phyloP scores from a whole-genome alignment of 2,888 invertebrate genomes.

The Spodoptera exigua region DNA sequence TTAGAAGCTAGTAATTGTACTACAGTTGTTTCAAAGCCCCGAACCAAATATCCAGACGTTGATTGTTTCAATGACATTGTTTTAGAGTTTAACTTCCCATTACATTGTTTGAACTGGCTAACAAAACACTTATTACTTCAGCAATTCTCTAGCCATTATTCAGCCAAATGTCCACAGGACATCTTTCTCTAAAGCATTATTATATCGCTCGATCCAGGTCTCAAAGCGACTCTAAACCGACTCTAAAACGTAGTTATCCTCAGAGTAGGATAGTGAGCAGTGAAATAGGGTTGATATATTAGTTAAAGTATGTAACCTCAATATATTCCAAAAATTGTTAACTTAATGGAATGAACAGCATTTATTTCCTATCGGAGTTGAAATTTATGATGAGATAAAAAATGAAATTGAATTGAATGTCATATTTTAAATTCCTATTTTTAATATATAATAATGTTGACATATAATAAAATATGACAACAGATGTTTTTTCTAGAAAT shows the following conservation, averaged over 20 bases:
- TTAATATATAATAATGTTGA: too few relatives aligned
- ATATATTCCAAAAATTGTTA: too few relatives aligned
- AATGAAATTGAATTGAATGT: too few relatives aligned
- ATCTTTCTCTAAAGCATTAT: slow-evolving; percentile 46
- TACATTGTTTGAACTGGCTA: slow-evolving; percentile 42
- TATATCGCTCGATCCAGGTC: slow-evolving; percentile 40
- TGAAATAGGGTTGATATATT: slow-evolving; percentile 37
- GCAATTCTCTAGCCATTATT: slow-evolving; percentile 40
- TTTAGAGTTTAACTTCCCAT: slow-evolving; percentile 29
- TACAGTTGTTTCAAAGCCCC: slow-evolving; percentile 27
- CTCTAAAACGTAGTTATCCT: slow-evolving; percentile 57
- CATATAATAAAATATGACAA: too few relatives aligned
- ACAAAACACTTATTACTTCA: slow-evolving; percentile 51
- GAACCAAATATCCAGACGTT: slow-evolving; percentile 34
- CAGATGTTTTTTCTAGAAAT: too few relatives aligned
- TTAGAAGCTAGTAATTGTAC: slow-evolving; percentile 10
- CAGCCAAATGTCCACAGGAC: slow-evolving; percentile 29
- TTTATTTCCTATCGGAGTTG: too few relatives aligned
- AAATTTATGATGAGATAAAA: too few relatives aligned
- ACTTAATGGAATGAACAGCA: too few relatives aligned
- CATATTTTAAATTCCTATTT: too few relatives aligned
- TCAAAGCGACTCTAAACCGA: slow-evolving; percentile 58
- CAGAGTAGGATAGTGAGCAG: slow-evolving; percentile 33
- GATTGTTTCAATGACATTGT: slow-evolving; percentile 46
- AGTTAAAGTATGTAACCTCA: too few relatives aligned